Base-by-base conservation (phyloP, 2,797 vertebrate species). In the Lithobates pipiens region DNA sequence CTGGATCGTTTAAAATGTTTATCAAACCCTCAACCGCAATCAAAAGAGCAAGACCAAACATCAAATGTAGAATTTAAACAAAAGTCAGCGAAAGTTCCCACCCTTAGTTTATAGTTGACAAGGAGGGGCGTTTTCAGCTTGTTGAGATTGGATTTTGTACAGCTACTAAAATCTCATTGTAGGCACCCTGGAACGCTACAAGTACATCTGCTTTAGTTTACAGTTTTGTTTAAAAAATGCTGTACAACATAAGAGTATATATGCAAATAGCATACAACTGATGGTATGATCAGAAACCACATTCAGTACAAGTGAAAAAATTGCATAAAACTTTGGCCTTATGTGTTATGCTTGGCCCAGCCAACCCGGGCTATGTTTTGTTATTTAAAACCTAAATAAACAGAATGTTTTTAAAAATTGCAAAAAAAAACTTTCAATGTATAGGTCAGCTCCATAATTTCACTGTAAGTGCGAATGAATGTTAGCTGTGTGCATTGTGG, bases 141-240 rank as follows among this genome's bases (percentile, higher is more conserved):
- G 10, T 34, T 54, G 68, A 71, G 46, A 46, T 71, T 71, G 68
- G 68, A 80, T 71, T 71, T 71, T 80, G 29, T 71, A 32, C 79
- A 72, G 79, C 79, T 72, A 80, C 68, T 80, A 57, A 80, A 50
- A 72, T 70, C 44, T 84, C 44, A 61, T 25, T 84, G 36, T 72
- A 71, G 34, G 18, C 15, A 34, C 25, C 39, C 71, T 84, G 68
- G 75, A 72, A 63, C 46, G 75, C 34, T 76, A 72, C n/a, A 10
- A 44, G 39, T 50, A 83, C 82, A 84, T 84, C 75, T 84, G 82
- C 75, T 72, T 84, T 25, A 32, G 67, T 77, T 84, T 84, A 84
- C 42, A 44, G 0, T 15, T 29, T 29, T 32, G 8, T 34, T 32
- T 69, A 16, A 69, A 34, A 16, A 71, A 21, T 34, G 15, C 8